Evolutionary conservation across 1,140 invertebrate genomes (phyloP), one percentile per base, ranked within the genome.

Genomic region (Tenebrio molitor): DNA sequence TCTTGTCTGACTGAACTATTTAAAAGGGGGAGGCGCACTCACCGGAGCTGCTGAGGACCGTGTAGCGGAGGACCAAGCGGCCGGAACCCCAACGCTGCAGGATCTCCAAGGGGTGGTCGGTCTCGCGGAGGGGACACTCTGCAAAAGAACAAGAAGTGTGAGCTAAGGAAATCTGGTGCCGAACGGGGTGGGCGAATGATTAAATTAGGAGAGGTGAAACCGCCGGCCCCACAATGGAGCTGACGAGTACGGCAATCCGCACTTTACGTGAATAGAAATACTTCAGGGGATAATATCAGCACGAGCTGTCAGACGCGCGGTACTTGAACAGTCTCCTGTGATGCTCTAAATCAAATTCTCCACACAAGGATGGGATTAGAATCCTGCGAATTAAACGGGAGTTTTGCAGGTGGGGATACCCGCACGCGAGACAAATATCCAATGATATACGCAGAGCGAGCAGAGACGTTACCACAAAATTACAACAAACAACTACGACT

Each of bases 61-160:
- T 83, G 46, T 83, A 83, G 1, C 79, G 74, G 17, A 83, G 73
- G 10, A 81, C 58, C 1, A 83, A 69, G 7, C 81, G 65, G 1
- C 81, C 79, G 10, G 81, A 81, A n/a, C 81, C 81, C 81, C 81
- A 83, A 74, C 78, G 53, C 71, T 83, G 79, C 15, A 83, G 70
- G 58, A 83, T 77, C 74, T 83, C 81, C 50, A 83, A 74, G 14
- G 81, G 81, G 74, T 77, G 78, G 72, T 82, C 81, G 0, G 77
- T 77, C 71, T 77, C 76, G 21, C 76, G 74, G 6, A 83, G 63
- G 1, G 77, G 77, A 64, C 75, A 76, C 74, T 83, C 81, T 83
- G 76, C 44, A 82, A 82, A 46, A 68, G 71, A 65, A 74, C 10
- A 68, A 16, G 46, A 10, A 4, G 29, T 33, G 4, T 33, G 21